Evolutionary conservation across 2,888 invertebrate species (phyloP).

Genomic region (Microplitis deprimator): DNA sequence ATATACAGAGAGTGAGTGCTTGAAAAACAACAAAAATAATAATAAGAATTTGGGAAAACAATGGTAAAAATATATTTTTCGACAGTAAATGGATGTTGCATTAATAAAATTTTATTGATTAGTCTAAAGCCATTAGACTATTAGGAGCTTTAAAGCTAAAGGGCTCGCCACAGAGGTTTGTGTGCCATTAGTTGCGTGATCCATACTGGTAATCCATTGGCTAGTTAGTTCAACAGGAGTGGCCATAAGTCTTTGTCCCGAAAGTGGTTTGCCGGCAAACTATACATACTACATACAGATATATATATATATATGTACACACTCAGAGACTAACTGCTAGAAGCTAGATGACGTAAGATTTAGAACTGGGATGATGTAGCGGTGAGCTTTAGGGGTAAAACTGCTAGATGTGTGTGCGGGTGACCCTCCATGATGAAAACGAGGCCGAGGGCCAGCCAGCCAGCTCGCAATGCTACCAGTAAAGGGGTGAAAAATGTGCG

Average conservation of each 20-base stretch:
- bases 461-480: constrained; percentile 18
- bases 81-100: neutral
- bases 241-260: constrained; percentile 17
- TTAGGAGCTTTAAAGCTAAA: neutral
- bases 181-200: constrained; percentile 1
- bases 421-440: neutral
- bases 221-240: constrained; percentile 14
- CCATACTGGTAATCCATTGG: constrained; percentile 6
- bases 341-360: constrained; percentile 23
- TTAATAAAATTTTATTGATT: neutral
- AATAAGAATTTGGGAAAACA: neutral
- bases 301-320: neutral
- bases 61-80: neutral
- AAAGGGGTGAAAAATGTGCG: constrained; percentile 32
- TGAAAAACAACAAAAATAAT: neutral
- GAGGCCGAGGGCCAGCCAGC: constrained; percentile 30
- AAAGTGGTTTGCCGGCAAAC: neutral
- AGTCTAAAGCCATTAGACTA: neutral
- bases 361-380: constrained; percentile 7
- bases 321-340: neutral
- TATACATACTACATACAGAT: neutral
- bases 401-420: constrained; percentile 2
- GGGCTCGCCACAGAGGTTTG: neutral
- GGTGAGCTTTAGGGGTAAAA: neutral
- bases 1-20: neutral